These are phyloP conservation scores for Troides oblongomaculatus DNA, from an alignment of 2,888 invertebrate species.

Conservation along the genomic window DNA sequence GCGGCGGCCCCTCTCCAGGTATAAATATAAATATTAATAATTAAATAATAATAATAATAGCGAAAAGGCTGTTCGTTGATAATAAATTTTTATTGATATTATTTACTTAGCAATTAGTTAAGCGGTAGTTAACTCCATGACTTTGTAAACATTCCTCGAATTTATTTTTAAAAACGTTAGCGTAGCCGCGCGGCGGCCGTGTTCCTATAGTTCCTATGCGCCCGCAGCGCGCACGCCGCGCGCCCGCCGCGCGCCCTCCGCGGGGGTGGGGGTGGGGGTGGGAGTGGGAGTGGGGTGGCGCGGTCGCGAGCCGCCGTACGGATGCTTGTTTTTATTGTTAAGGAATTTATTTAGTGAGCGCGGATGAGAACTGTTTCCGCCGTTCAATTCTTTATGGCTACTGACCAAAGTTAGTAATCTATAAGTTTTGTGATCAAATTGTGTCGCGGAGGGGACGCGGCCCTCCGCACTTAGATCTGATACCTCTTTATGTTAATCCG, in stretches of 20 bases:
- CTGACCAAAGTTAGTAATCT: not conserved
- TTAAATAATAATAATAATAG: slow-evolving; percentile 20
- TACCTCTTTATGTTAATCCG: no score
- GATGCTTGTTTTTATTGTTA: no score
- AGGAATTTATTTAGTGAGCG: not conserved
- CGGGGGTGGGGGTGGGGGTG: no score
- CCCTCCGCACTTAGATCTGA: not conserved
- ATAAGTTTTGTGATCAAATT: no score
- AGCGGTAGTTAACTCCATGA: slow-evolving; percentile 58
- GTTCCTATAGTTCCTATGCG: not conserved
- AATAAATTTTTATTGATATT: slow-evolving; percentile 25
- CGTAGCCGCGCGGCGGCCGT: not conserved
- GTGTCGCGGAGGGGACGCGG: not conserved
- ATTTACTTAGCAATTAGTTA: slow-evolving; percentile 38
- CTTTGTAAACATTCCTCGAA: slow-evolving; percentile 69
- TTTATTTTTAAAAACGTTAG: slow-evolving; percentile 37
- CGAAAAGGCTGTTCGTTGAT: slow-evolving; percentile 26
- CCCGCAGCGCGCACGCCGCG: no score
- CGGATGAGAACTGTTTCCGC: no score
- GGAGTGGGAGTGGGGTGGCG: no score
- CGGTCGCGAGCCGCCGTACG: no score
- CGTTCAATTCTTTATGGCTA: not conserved
- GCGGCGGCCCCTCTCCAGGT: not conserved
- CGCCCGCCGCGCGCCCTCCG: no score
- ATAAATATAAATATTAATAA: not conserved